Evolutionary conservation across 2,797 vertebrate genomes (phyloP).

Genomic region (Syngnathus rostellatus): DNA sequence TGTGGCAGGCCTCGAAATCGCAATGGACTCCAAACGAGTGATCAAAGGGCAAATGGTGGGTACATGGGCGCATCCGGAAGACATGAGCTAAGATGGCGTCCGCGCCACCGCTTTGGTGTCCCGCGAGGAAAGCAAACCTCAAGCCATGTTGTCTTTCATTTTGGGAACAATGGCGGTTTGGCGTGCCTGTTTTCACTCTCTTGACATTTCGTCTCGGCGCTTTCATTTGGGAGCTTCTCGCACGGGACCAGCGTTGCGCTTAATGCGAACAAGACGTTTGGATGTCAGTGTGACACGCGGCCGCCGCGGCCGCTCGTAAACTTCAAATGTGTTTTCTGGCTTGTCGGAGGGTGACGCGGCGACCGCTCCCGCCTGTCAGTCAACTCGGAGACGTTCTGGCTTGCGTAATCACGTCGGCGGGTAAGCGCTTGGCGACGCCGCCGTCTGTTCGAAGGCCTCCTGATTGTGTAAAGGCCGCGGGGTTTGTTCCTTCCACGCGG

Average conservation of each 20-base stretch:
- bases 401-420: background rate
- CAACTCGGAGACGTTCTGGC: background rate
- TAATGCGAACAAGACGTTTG: background rate
- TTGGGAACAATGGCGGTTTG: conserved; percentile 1
- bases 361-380: background rate
- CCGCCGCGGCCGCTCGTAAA: background rate
- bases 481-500: background rate
- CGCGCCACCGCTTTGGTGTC: background rate
- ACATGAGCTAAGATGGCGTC: background rate
- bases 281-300: background rate
- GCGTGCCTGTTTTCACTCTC: conserved; percentile 4
- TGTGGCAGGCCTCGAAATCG: background rate
- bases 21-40: background rate
- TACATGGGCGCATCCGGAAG: conserved; percentile 2
- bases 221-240: background rate
- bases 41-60: conserved; percentile 4
- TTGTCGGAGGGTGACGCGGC: background rate
- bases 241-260: background rate
- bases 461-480: background rate
- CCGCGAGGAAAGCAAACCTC: background rate
- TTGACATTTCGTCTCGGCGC: background rate
- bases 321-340: background rate
- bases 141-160: conserved; percentile 4
- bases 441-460: background rate
- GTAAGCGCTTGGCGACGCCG: background rate